These are phyloP conservation scores for Chroicocephalus ridibundus DNA, from an alignment of 2,113 vertebrate species.

Conservation along the genomic window DNA sequence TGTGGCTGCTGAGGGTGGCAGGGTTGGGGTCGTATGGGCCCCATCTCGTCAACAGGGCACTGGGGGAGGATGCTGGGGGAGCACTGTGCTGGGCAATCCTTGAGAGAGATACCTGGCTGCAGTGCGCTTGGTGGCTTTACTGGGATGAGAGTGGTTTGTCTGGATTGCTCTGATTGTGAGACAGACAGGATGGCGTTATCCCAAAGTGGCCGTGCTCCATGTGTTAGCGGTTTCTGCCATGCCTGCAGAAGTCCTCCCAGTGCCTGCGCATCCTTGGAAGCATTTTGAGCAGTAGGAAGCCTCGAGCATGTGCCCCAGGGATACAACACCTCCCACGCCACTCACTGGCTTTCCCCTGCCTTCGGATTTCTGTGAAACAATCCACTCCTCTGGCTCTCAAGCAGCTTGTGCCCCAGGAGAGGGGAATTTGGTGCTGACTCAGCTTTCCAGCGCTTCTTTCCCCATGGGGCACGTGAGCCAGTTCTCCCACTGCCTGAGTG, in stretches of 20 bases:
- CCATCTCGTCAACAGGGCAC: background rate
- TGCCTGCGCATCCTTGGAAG: background rate
- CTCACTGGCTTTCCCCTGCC: background rate
- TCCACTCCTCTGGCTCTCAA: rapidly evolving
- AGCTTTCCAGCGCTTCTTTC: background rate
- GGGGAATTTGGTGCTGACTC: background rate
- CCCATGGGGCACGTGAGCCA: background rate
- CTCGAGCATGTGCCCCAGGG: background rate
- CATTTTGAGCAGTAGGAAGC: rapidly evolving
- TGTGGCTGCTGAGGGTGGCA: background rate
- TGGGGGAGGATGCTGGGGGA: background rate
- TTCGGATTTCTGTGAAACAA: background rate
- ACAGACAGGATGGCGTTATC: background rate
- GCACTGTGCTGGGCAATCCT: rapidly evolving
- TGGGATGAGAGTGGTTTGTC: background rate
- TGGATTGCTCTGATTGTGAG: background rate
- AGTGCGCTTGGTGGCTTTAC: rapidly evolving
- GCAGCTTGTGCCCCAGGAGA: background rate
- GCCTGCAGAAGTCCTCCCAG: background rate
- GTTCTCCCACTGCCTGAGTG: background rate
- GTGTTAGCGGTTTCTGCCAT: background rate
- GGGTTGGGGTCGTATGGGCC: background rate
- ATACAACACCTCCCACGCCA: background rate
- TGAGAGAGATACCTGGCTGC: background rate
- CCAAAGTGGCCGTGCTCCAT: background rate